Evolutionary conservation across 2,113 vertebrate genomes (phyloP).

Genomic region (rabbit (Oryctolagus cuniculus)): DNA sequence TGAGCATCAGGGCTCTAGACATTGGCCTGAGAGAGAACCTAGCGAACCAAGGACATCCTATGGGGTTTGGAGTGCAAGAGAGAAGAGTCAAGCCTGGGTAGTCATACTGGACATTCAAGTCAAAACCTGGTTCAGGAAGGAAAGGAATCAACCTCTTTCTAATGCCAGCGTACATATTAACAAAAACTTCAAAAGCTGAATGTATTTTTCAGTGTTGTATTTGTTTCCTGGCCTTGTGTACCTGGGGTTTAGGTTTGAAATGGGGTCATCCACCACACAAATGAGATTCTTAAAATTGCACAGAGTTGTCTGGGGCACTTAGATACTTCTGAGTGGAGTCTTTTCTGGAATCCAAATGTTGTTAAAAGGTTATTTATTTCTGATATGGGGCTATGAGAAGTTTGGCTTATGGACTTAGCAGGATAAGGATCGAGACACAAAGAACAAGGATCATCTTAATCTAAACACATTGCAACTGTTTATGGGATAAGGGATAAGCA

Average conservation of each 20-base stretch:
- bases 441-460: conserved; percentile 15
- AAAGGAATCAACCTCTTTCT: conserved; percentile 27
- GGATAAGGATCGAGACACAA: background rate
- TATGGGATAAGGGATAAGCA: conserved; percentile 46
- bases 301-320: background rate
- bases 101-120: background rate
- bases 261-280: background rate
- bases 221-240: background rate
- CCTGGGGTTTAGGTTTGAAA: conserved; percentile 15
- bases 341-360: conserved; percentile 35
- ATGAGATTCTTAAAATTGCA: background rate
- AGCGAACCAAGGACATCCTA: background rate
- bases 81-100: background rate
- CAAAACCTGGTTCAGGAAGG: conserved; percentile 23
- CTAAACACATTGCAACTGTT: background rate
- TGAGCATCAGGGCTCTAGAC: background rate
- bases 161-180: background rate
- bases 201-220: background rate
- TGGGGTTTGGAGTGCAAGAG: background rate
- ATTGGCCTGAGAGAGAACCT: background rate
- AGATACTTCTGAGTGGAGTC: background rate
- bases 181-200: background rate
- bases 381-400: background rate
- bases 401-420: background rate
- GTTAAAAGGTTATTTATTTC: background rate